Evolutionary conservation across 2,797 vertebrate species (phyloP), one percentile per base, ranked within the genome.

Genomic region (Smutsia gigantea): DNA sequence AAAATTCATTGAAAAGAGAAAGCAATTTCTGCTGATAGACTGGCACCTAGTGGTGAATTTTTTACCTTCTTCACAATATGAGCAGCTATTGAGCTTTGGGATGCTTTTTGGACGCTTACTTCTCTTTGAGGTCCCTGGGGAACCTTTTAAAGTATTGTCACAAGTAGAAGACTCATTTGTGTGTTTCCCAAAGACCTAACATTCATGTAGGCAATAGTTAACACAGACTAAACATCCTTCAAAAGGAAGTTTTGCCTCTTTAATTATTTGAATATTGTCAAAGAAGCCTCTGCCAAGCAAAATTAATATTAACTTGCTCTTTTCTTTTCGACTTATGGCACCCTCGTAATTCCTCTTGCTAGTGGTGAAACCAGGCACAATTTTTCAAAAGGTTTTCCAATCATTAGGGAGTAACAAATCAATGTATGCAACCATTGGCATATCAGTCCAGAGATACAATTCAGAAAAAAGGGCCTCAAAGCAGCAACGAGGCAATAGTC

Each of bases 11-110:
- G 46, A 17, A 66, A 85, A 61, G 46, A 82, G 23, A 51, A 88
- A 92, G 34, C 46, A 81, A 90, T 91, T 94, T 93, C 57, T 93
- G 57, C 57, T 82, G 42, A 74, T 31, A 91, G 79, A 7, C 86
- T 97, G 94, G 1, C 97, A 94, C 59, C 96, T 96, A 89, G 78
- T 95, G 97, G 95, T 94, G 0, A 21, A 11, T 85, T 69, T 46
- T 92, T 74, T 78, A 57, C 57, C 51, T 37, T 0, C 4, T 42
- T 68, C 53, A 31, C 25, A 66, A 75, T 3, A 15, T 0, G 19
- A 82, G 13, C 46, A 18, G 25, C 46, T 63, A 3, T 2, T 11
- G 55, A 42, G 13, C 34, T 83, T 53, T 1, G 15, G 34, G 37
- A 42, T 11, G 25, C 9, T 94, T 71, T 92, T 92, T 34, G 19